Base-by-base conservation (phyloP, 2,888 invertebrate genomes). In the Erynnis tages region DNA sequence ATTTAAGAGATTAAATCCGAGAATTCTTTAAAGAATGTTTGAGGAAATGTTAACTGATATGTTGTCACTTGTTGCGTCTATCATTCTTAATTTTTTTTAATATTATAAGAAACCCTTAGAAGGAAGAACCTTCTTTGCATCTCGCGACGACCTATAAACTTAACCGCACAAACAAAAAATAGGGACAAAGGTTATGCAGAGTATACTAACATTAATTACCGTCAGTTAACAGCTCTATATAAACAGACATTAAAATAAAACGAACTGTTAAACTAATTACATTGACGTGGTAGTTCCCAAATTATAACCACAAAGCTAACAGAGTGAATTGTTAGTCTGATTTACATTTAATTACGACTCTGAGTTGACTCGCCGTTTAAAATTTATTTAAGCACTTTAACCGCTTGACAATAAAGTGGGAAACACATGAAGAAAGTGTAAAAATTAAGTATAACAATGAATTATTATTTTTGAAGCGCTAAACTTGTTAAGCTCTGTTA, bases 301-400 rank as follows among this genome's bases (percentile, higher is more conserved):
- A 29, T 38, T 47, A 38, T 47, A 17, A 37, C 37, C 29, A 29
- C 47, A 47, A 29, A 38, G 47, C 13, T 38, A 47, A 47, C 29
- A 38, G 37, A 37, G 37, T 47, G 47, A 47, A 47, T 38, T 13
- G 29, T 29, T 38, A 29, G 29, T 30, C 23, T 21, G 44, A 45
- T 45, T 47, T 37, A 37, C 47, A 47, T 47, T 47, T 37, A 47
- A 47, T 38, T 47, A 47, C 5, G 19, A 29, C 27, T 45, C 23
- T 45, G 14, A 14, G 44, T 45, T 44, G 21, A 21, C 30, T 38
- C 10, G 13, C 6, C 19, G 19, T 32, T 45, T 41, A 8, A 14
- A 13, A 21, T 32, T 32, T 32, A 14, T 14, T 38, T 7, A 6
- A 1, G 10, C 2, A 14, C 16, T n/a, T 6, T 8, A 1, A 3